phyloP scores from a whole-genome alignment of 2,888 invertebrate species.

The Ectemnius cavifrons region DNA sequence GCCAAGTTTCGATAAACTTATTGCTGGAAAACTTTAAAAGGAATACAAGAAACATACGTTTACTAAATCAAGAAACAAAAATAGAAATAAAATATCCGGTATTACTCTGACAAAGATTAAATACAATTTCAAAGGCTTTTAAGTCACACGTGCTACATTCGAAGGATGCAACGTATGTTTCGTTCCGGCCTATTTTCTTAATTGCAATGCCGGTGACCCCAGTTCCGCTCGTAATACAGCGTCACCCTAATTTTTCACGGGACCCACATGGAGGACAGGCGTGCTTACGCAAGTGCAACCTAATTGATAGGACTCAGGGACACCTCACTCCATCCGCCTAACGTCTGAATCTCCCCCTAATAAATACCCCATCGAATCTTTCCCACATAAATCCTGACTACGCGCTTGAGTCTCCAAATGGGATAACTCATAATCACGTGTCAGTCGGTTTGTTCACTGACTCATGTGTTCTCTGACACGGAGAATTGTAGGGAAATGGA shows the following conservation, averaged over 20 bases:
- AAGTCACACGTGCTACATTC: no score
- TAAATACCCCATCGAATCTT: slow-evolving; percentile 29
- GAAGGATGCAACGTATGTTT: not conserved
- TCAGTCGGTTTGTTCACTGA: no score
- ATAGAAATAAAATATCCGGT: no score
- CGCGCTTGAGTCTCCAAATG: not conserved
- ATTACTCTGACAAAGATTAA: no score
- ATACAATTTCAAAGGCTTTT: no score
- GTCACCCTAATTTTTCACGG: slow-evolving; percentile 37
- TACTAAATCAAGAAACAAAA: no score
- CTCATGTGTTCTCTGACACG: no score
- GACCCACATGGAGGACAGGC: slow-evolving; percentile 28
- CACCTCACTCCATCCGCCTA: slow-evolving; percentile 40
- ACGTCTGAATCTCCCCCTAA: slow-evolving; percentile 40
- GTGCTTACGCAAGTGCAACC: slow-evolving; percentile 45
- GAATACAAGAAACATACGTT: no score
- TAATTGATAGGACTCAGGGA: slow-evolving; percentile 58
- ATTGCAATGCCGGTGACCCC: slow-evolving; percentile 40
- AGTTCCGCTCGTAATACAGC: slow-evolving; percentile 35
- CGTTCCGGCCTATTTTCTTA: slow-evolving; percentile 37
- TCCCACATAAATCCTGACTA: slow-evolving; percentile 19
- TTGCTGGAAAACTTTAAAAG: no score
- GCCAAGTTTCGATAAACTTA: no score
- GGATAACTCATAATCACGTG: no score
- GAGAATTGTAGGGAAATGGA: no score